These are phyloP conservation scores for Leptinotarsa juncta DNA, from an alignment of 2,888 invertebrate species.

Conservation along the genomic window DNA sequence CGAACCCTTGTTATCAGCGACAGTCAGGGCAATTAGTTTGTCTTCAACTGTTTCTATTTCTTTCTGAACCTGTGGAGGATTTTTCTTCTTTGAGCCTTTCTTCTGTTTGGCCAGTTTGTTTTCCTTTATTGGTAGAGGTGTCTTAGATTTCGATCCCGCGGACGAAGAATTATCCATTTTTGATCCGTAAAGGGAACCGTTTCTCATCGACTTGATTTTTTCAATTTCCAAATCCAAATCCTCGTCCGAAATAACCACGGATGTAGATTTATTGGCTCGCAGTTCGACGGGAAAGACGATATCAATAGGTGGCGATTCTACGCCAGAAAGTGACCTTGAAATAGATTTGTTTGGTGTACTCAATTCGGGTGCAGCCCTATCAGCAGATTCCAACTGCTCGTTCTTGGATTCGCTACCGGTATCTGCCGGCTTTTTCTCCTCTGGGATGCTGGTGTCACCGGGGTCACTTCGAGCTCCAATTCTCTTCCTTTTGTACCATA, in stretches of 20 bases:
- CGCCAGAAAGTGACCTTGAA: constrained; percentile 66
- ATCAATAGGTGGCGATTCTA: constrained; percentile 77
- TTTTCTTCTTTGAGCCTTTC: constrained; percentile 30
- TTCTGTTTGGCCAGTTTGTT: constrained; percentile 26
- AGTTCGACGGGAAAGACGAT: constrained; percentile 66
- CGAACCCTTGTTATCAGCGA: constrained; percentile 38
- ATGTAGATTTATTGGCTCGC: constrained; percentile 66
- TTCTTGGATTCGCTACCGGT: constrained; percentile 57
- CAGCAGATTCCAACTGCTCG: constrained; percentile 67
- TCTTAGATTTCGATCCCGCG: constrained; percentile 29
- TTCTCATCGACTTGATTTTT: constrained; percentile 71
- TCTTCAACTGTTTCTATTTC: constrained; percentile 50
- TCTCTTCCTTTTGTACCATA: constrained; percentile 86
- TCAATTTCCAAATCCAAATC: constrained; percentile 78
- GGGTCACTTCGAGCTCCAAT: constrained; percentile 80
- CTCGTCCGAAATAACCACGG: constrained; percentile 73
- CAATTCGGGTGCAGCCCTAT: constrained; percentile 15
- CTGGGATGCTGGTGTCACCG: constrained; percentile 68
- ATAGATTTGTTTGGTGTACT: constrained; percentile 31
- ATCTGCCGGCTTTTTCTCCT: constrained; percentile 33
- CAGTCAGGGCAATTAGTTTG: constrained; percentile 48
- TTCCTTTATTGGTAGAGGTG: constrained; percentile 39
- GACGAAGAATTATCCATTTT: constrained; percentile 35
- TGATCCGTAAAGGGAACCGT: constrained; percentile 35
- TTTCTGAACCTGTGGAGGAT: constrained; percentile 47